Evolutionary conservation across 2,797 vertebrate genomes (phyloP).

Genomic region (Anisognathus igniventris): DNA sequence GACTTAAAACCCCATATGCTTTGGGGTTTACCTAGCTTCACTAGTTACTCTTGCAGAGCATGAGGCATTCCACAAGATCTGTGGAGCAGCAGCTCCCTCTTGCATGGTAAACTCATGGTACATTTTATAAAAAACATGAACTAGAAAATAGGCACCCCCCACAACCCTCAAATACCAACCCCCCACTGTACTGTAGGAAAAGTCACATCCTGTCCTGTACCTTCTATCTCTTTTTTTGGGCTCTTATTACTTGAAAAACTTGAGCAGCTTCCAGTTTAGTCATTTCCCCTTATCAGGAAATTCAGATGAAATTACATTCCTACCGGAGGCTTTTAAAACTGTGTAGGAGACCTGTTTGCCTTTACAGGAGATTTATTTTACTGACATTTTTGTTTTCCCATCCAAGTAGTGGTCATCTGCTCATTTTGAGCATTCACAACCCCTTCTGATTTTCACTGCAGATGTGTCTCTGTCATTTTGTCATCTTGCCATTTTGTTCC

Average conservation of each 20-base stretch:
- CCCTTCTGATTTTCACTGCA: neutral
- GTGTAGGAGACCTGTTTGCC: neutral
- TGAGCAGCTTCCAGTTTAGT: constrained; percentile 49
- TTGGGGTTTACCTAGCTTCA: neutral
- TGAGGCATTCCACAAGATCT: neutral
- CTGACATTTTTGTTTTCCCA: neutral
- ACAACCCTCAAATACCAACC: neutral
- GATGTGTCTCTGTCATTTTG: neutral
- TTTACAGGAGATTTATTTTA: neutral
- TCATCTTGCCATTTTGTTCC: too few relatives aligned
- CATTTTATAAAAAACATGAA: neutral
- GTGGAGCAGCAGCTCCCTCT: neutral
- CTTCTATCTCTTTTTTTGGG: neutral
- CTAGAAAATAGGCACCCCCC: neutral
- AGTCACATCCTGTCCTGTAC: neutral
- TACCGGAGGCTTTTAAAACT: constrained; percentile 48
- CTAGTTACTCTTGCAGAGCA: neutral
- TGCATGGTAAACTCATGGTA: neutral
- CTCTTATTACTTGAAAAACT: neutral
- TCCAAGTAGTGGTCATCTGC: neutral
- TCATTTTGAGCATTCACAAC: neutral
- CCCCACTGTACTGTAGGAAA: fast-evolving
- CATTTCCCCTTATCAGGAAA: constrained; percentile 60
- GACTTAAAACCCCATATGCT: neutral
- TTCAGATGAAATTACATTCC: constrained; percentile 55